These are phyloP conservation scores for Drosophila teissieri DNA, from an alignment of 1,140 invertebrate genomes.

Conservation along the genomic window DNA sequence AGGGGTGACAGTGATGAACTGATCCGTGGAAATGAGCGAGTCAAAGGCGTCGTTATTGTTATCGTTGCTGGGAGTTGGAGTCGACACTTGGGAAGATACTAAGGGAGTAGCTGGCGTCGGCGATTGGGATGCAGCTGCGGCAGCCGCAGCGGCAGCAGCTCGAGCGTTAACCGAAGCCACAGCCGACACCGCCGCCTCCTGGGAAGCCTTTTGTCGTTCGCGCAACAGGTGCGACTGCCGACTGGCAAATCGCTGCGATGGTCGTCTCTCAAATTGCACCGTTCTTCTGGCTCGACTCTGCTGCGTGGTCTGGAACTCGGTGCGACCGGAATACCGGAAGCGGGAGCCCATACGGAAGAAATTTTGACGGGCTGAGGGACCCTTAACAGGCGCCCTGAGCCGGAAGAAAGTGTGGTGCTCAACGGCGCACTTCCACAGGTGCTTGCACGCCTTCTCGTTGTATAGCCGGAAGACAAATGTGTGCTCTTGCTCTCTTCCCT, in stretches of 20 bases:
- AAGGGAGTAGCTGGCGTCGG: constrained; percentile 28
- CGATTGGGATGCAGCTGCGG: constrained; percentile 75
- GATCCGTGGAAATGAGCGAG: constrained; percentile 67
- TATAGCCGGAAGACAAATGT: constrained; percentile 95
- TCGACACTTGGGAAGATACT: constrained; percentile 9
- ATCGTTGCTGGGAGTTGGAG: constrained; percentile 58
- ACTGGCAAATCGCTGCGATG: constrained; percentile 97
- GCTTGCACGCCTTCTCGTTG: constrained; percentile 99
- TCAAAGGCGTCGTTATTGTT: constrained; percentile 80
- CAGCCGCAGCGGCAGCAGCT: constrained; percentile 67
- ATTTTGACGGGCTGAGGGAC: constrained; percentile 94
- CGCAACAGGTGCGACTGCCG: constrained; percentile 93
- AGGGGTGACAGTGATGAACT: constrained; percentile 70
- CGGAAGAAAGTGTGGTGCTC: constrained; percentile 99
- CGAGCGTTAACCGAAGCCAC: constrained; percentile 72
- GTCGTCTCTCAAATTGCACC: constrained; percentile 97
- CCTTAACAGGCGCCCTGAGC: constrained; percentile 94
- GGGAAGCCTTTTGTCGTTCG: constrained; percentile 88
- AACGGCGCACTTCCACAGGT: constrained; percentile 99
- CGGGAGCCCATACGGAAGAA: constrained; percentile 98
- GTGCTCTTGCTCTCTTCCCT: constrained; percentile 95
- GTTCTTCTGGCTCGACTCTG: constrained; percentile 94
- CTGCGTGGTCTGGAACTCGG: constrained; percentile 97
- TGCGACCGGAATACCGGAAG: constrained; percentile 97
- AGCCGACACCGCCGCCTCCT: constrained; percentile 84